phyloP scores from a whole-genome alignment of 2,113 vertebrate genomes.

The Columbina picui region DNA sequence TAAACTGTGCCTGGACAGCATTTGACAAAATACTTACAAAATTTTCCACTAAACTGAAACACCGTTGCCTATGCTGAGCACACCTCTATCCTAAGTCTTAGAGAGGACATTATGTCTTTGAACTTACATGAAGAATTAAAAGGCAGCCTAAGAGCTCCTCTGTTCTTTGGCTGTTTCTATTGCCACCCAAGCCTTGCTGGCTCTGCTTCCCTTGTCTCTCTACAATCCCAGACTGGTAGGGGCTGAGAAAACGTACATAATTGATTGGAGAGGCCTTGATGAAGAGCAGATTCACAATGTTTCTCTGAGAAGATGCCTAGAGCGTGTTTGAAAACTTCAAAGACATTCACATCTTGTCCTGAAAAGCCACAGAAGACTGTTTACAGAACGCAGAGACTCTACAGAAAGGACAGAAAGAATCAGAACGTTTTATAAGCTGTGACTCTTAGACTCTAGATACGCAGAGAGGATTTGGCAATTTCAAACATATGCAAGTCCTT shows the following conservation, averaged over 20 bases:
- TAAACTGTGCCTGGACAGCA: not conserved
- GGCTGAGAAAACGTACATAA: not conserved
- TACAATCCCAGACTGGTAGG: not conserved
- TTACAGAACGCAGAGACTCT: not conserved
- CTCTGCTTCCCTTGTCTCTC: not conserved
- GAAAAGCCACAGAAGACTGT: conserved; percentile 4
- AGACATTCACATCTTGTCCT: not conserved
- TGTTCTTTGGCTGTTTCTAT: not conserved
- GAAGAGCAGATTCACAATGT: not conserved
- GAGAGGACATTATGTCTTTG: not conserved
- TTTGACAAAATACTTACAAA: not conserved
- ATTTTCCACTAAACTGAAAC: not conserved
- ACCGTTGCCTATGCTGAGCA: not conserved
- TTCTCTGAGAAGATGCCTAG: not conserved
- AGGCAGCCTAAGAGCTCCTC: not conserved
- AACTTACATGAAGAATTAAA: not conserved
- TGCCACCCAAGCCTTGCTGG: not conserved
- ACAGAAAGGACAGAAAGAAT: not conserved
- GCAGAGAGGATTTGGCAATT: not conserved
- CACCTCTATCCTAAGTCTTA: not conserved
- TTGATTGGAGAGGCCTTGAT: not conserved
- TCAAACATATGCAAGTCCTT: not conserved
- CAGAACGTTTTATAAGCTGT: not conserved
- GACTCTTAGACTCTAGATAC: not conserved
- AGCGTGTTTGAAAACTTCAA: not conserved